phyloP scores from a whole-genome alignment of 37 sponge, comb jelly and placozoan species.

The Oopsacas minuta region DNA sequence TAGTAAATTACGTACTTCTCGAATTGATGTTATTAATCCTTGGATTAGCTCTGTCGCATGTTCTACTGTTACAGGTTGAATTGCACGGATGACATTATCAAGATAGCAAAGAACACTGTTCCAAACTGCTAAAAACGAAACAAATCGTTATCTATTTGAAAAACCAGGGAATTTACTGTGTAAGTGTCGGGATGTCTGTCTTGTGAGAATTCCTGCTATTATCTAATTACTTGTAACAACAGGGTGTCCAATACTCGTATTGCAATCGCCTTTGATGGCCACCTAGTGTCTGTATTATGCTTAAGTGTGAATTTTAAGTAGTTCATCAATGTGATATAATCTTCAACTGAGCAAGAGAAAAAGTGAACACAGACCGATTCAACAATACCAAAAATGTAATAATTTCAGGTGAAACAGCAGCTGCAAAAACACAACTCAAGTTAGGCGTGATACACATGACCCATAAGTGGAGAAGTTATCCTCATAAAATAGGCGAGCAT shows the following conservation, averaged over 20 bases:
- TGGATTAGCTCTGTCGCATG: conserved; percentile 14
- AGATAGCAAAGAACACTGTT: neutral
- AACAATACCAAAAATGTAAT: conserved; percentile 9
- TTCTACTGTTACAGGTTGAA: conserved; percentile 4
- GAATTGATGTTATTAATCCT: conserved; percentile 6
- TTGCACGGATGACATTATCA: conserved; percentile 10
- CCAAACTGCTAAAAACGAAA: conserved; percentile 5
- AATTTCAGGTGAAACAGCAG: conserved; percentile 14
- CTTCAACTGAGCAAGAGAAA: conserved; percentile 2
- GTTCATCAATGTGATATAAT: neutral
- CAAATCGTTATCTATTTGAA: neutral
- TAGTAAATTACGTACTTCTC: neutral
- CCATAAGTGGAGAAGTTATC: neutral
- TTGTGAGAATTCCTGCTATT: neutral
- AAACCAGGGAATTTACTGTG: neutral
- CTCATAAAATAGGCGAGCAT: neutral
- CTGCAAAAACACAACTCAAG: conserved; percentile 8
- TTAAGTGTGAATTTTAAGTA: neutral
- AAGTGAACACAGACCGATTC: too few relatives aligned
- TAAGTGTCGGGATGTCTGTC: conserved; percentile 14
- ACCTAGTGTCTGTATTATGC: conserved; percentile 4
- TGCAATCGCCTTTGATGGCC: conserved; percentile 4
- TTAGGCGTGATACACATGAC: neutral
- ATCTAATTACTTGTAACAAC: neutral
- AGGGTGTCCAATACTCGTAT: neutral